phyloP scores from a whole-genome alignment of 2,797 vertebrate species.

The Cyprinodon diabolis region DNA sequence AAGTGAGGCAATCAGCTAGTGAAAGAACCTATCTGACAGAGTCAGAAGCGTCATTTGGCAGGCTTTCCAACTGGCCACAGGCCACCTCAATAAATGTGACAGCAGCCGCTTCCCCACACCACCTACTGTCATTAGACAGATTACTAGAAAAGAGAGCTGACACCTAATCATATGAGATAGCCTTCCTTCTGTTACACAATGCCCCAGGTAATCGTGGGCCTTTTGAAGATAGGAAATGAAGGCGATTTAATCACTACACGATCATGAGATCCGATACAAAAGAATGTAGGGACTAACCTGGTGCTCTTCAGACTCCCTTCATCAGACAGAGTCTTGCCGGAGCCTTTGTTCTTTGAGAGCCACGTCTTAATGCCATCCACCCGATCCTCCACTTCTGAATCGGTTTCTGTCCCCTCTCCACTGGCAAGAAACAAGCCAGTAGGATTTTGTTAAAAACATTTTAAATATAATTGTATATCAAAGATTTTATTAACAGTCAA shows the following conservation, averaged over 20 bases:
- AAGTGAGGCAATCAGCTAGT: constrained; percentile 66
- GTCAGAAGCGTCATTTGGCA: constrained; percentile 72
- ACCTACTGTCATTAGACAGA: constrained; percentile 76
- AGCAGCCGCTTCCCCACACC: constrained; percentile 67
- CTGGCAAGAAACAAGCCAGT: constrained; percentile 69
- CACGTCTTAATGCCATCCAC: constrained; percentile 97
- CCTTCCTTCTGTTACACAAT: constrained; percentile 63
- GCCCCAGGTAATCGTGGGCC: constrained; percentile 54
- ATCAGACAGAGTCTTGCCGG: constrained; percentile 87
- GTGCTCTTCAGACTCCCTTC: constrained; percentile 91
- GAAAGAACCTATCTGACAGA: constrained; percentile 67
- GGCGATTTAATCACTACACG: constrained; percentile 43
- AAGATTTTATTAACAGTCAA: constrained; percentile 1
- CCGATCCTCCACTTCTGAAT: constrained; percentile 95
- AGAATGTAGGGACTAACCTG: constrained; percentile 83
- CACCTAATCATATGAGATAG: constrained; percentile 76
- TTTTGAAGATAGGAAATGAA: constrained; percentile 47
- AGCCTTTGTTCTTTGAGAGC: constrained; percentile 95
- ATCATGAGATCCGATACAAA: constrained; percentile 54
- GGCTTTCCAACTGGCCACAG: constrained; percentile 76
- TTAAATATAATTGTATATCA: constrained; percentile 14
- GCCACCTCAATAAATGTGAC: constrained; percentile 80
- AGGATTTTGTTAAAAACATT: background rate
- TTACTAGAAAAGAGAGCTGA: constrained; percentile 71
- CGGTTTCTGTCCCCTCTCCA: constrained; percentile 90